Evolutionary conservation across 2,797 vertebrate species (phyloP), one percentile per base, ranked within the genome.

Genomic region (Microhierax caerulescens): DNA sequence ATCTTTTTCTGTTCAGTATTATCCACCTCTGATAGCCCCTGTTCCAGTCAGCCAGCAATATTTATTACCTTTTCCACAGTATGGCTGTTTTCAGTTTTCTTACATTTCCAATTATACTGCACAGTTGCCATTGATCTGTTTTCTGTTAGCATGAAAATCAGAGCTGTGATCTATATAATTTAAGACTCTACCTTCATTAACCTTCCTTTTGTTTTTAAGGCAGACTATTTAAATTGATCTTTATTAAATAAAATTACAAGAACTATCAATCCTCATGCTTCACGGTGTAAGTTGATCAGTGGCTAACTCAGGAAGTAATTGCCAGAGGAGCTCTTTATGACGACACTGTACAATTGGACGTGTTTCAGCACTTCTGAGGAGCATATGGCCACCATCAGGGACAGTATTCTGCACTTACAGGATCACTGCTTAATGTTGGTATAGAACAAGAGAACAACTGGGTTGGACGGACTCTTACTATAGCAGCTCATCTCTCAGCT

Each of bases 111-210:
- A 97, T 98, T 98, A 97, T 85, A 97, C 92, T 82, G 93, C 96
- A 96, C 88, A 76, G 94, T 96, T 95, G 92, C 94, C 97, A 98
- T 98, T 96, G 97, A 98, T 98, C 97, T 96, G 96, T 98, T 98
- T 98, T 96, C 96, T 88, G 96, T 97, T 97, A 97, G 95, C 95
- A 97, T 97, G 97, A 95, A 97, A 97, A 96, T 96, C 92, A 81
- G 97, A 97, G 80, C 95, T 96, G 94, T 97, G 96, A 97, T 97
- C 97, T 97, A 95, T 97, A 97, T 96, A 97, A 98, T 97, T 97
- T 97, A 97, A 97, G 95, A 97, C 95, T 96, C 96, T 96, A 93
- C 97, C 92, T 97, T 98, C 95, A 96, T 97, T 98, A 98, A 97
- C 96, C 95, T 96, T 96, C 96, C 89, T 97, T 97, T 98, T 98